Percentiles rank a stretch among this genome's conserved stretches.
Evolutionary conservation across 2,113 vertebrate genomes (phyloP).

Genomic region (Gasterosteus nipponicus): DNA sequence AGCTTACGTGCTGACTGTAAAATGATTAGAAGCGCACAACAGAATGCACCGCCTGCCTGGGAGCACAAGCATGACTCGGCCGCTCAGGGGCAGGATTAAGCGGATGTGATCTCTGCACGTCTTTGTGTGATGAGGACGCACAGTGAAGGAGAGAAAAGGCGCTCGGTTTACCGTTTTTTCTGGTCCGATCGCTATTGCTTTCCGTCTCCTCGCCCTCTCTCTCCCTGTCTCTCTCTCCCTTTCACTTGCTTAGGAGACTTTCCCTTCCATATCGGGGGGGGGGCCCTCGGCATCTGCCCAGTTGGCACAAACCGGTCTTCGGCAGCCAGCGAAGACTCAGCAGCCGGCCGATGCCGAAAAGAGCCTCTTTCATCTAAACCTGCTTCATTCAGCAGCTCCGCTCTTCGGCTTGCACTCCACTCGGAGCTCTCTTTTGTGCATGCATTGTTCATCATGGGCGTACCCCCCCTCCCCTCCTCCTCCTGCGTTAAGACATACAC

Average conservation of each 20-base stretch:
- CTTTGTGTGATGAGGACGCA: neutral
- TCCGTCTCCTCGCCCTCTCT: constrained; percentile 21
- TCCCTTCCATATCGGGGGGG: constrained; percentile 59
- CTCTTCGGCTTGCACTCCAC: constrained; percentile 46
- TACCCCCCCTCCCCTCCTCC: neutral
- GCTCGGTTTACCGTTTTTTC: constrained; percentile 28
- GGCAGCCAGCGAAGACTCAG: constrained; percentile 66
- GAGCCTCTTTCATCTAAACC: constrained; percentile 71
- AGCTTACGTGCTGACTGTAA: constrained; percentile 69
- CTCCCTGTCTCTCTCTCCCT: constrained; percentile 28
- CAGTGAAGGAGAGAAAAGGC: neutral
- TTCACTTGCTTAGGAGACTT: constrained; percentile 40
- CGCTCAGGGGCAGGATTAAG: constrained; percentile 72
- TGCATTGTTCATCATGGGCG: constrained; percentile 10
- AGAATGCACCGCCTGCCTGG: constrained; percentile 61
- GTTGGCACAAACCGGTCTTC: constrained; percentile 50
- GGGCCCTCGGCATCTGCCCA: constrained; percentile 67
- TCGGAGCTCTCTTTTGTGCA: constrained; percentile 47
- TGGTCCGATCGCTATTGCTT: constrained; percentile 10
- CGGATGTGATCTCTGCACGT: constrained; percentile 40
- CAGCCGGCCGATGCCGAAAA: constrained; percentile 57
- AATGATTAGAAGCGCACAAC: constrained; percentile 72
- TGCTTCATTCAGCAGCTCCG: constrained; percentile 62
- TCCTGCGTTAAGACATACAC: constrained; percentile 48
- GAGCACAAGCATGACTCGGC: constrained; percentile 62